Conservation (phyloP, 2,113 vertebrate genomes). For the Albula goreensis region DNA sequence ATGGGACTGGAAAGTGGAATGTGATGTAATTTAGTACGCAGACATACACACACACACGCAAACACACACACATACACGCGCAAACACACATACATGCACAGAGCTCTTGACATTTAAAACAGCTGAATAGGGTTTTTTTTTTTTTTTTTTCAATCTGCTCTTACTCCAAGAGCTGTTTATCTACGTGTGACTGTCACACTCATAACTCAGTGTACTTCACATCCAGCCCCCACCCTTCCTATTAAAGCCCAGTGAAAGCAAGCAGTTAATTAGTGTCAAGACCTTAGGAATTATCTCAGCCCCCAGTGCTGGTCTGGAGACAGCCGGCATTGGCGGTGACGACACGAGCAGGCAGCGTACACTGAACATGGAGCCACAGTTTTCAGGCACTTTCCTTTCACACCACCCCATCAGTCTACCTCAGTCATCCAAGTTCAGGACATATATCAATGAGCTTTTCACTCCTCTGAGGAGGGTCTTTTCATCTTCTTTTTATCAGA, state of each 20-base stretch:
- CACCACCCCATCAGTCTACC: neutral
- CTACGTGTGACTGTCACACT: slow-evolving; percentile 11
- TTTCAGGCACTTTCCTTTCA: neutral
- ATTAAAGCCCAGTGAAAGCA: slow-evolving; percentile 4
- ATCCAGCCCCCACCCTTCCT: neutral
- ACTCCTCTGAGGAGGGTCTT: too few relatives aligned
- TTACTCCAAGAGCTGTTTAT: neutral
- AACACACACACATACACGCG: neutral
- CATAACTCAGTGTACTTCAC: neutral
- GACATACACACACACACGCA: neutral
- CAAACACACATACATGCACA: neutral
- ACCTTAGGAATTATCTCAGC: slow-evolving; percentile 16
- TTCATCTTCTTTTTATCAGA: neutral
- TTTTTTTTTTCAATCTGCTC: neutral
- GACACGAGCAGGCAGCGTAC: neutral
- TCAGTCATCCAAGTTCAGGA: neutral
- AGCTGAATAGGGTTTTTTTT: neutral
- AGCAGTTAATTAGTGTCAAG: slow-evolving; percentile 3
- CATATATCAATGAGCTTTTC: neutral
- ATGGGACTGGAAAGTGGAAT: neutral
- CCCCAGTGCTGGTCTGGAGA: neutral
- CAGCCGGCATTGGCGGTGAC: neutral
- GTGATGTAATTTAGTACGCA: too few relatives aligned
- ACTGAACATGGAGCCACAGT: neutral
- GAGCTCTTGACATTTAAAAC: neutral